These are phyloP conservation scores for Tridacna gigas DNA, from an alignment of 2,888 invertebrate genomes.

Conservation along the genomic window DNA sequence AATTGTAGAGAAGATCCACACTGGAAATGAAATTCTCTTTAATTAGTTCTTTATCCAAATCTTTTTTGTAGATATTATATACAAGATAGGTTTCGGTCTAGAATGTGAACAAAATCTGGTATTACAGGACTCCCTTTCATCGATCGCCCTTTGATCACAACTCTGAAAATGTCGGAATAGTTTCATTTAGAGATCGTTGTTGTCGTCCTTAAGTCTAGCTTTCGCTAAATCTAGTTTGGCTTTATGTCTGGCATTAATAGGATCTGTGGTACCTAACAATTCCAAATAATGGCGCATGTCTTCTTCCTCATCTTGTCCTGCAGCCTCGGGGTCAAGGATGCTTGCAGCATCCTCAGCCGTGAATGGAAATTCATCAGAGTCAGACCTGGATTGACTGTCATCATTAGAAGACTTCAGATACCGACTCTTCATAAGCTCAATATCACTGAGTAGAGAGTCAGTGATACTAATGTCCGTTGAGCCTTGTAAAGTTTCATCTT, in stretches of 20 bases:
- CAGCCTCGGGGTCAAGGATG: constrained; percentile 21
- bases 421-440: constrained; percentile 66
- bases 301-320: constrained; percentile 42
- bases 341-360: constrained; percentile 59
- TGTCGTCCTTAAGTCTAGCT: constrained; percentile 27
- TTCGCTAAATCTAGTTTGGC: constrained; percentile 40
- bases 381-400: constrained; percentile 8
- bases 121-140: too few species aligned
- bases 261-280: constrained; percentile 70
- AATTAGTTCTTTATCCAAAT: too few species aligned
- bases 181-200: neutral
- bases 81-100: too few species aligned
- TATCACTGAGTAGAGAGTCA: constrained; percentile 61
- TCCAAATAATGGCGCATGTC: constrained; percentile 70
- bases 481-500: constrained; percentile 46
- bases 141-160: too few species aligned
- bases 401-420: constrained; percentile 56
- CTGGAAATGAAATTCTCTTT: too few species aligned
- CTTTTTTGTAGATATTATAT: too few species aligned
- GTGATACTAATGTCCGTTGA: constrained; percentile 57
- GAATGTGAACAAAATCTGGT: too few species aligned
- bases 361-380: constrained; percentile 54
- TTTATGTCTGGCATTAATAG: constrained; percentile 66
- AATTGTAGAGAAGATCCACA: too few species aligned
- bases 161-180: too few species aligned